These are phyloP conservation scores for Caiman crocodilus DNA, from an alignment of 2,797 vertebrate species.

Conservation along the genomic window DNA sequence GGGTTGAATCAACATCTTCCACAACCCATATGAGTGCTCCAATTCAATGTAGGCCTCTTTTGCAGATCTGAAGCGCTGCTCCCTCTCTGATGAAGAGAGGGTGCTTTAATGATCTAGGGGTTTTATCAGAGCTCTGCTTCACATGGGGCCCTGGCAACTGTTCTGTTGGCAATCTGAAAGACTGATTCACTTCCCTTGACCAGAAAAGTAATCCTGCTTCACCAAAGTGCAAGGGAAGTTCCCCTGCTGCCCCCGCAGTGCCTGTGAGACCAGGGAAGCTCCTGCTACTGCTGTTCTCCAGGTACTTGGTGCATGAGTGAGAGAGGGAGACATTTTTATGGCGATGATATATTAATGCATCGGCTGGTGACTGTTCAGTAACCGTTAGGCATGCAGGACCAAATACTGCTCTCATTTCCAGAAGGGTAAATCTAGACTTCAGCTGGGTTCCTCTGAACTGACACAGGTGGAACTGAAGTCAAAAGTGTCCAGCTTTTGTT, in stretches of 20 bases:
- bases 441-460: neutral
- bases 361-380: neutral
- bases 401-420: neutral
- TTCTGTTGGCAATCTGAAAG: neutral
- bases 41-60: neutral
- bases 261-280: neutral
- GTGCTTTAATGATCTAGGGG: neutral
- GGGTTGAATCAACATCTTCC: too few relatives aligned
- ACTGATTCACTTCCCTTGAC: neutral
- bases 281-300: neutral
- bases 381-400: neutral
- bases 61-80: neutral
- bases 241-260: neutral
- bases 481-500: neutral
- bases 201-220: neutral
- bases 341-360: neutral
- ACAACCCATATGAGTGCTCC: too few relatives aligned
- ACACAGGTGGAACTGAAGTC: neutral
- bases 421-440: neutral
- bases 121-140: neutral
- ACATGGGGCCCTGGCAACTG: neutral
- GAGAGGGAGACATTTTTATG: neutral
- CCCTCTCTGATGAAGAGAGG: neutral
- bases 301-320: accelerated
- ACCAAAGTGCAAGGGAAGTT: neutral